These are phyloP conservation scores for Acanthurus tractus DNA, from an alignment of 2,797 vertebrate genomes.

Conservation along the genomic window DNA sequence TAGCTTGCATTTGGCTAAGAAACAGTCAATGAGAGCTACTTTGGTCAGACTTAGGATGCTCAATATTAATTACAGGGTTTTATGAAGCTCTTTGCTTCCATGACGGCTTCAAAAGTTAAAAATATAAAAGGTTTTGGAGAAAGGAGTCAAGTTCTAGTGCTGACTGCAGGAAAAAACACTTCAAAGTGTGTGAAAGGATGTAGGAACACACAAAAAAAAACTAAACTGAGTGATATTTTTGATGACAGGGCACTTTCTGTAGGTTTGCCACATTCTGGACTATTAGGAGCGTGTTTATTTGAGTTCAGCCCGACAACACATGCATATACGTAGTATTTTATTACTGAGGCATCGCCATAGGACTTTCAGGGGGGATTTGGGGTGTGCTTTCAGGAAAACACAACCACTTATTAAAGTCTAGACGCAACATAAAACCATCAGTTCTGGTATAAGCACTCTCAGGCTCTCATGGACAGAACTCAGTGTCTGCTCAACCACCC, in stretches of 20 bases:
- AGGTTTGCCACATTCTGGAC: constrained; percentile 72
- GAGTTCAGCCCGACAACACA: constrained; percentile 75
- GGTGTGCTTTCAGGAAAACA: constrained; percentile 85
- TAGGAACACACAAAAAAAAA: constrained; percentile 32
- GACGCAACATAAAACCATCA: constrained; percentile 96
- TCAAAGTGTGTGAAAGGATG: constrained; percentile 38
- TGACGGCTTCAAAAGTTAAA: constrained; percentile 11
- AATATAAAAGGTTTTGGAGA: constrained; percentile 14
- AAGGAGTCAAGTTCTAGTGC: constrained; percentile 11
- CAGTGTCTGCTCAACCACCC: constrained; percentile 68
- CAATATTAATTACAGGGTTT: constrained; percentile 36
- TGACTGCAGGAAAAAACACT: constrained; percentile 38
- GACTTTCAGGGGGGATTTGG: constrained; percentile 87
- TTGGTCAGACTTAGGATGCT: constrained; percentile 10
- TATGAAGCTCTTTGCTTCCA: not conserved
- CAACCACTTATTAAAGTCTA: constrained; percentile 98
- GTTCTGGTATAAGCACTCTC: constrained; percentile 86
- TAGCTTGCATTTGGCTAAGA: not conserved
- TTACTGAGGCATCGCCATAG: constrained; percentile 83
- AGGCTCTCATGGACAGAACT: constrained; percentile 70
- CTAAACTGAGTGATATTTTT: constrained; percentile 54
- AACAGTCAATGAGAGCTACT: constrained; percentile 14
- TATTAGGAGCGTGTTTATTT: constrained; percentile 80
- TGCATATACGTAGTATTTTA: constrained; percentile 79
- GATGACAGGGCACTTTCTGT: constrained; percentile 70